phyloP scores from a whole-genome alignment of 2,113 vertebrate genomes.

The Prinia subflava region DNA sequence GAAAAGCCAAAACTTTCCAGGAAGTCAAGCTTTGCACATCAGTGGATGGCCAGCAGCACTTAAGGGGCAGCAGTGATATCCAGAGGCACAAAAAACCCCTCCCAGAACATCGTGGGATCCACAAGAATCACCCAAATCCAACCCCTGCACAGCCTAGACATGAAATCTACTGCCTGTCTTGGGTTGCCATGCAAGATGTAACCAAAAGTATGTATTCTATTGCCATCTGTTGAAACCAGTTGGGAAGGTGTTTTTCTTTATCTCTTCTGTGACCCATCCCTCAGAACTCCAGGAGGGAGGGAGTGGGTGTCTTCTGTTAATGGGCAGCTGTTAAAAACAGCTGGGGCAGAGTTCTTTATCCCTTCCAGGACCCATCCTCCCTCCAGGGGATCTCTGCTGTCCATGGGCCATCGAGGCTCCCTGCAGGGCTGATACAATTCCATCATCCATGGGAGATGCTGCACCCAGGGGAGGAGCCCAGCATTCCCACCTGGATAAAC shows the following conservation, averaged over 20 bases:
- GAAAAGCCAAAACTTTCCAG: neutral
- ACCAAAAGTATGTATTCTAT: neutral
- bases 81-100: fast-evolving
- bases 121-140: neutral
- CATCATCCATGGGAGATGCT: too few species aligned
- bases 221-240: neutral
- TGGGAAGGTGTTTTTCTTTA: neutral
- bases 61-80: fast-evolving
- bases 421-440: too few species aligned
- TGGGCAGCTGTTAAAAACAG: too few species aligned
- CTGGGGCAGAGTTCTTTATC: neutral
- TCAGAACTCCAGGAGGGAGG: too few species aligned
- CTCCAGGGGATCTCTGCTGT: too few species aligned
- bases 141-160: neutral
- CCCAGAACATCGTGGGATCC: neutral
- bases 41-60: neutral
- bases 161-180: neutral
- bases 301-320: too few species aligned
- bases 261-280: too few species aligned
- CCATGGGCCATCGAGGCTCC: too few species aligned
- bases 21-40: neutral
- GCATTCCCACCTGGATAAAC: neutral
- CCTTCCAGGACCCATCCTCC: neutral
- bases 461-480: too few species aligned
- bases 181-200: neutral